Base-by-base conservation (phyloP, 2,797 vertebrate species). In the Molossus molossus region DNA sequence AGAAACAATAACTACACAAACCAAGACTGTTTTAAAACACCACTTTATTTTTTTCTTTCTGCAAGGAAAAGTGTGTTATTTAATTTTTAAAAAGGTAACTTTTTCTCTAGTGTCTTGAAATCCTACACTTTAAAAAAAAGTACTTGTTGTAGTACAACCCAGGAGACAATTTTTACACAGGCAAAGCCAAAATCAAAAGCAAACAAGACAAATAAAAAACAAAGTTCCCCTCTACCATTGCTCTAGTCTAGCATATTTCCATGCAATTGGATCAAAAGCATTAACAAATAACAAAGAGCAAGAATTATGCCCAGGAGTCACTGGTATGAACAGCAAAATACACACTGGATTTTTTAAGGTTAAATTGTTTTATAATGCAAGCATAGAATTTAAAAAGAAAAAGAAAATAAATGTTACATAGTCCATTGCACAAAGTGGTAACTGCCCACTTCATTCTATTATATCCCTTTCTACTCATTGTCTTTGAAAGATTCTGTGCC, bases 11-110 rank as follows among this genome's bases (percentile, higher is more conserved):
- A 82, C 50, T 18, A 8, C n/a, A 20, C 10, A 37, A 75, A 93
- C 11, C 9, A 93, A 86, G 92, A 6, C 4, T 69, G 0, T 23
- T 90, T 84, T 50, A 87, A 48, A 58, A 92, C 40, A 13, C 29
- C 2, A 1, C 75, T 53, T 64, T 7, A 86, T 90, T 58, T 89
- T 87, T 87, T 64, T 67, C 23, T 87, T 89, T 80, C 83, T 80
- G 0, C 3, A 64, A 53, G 9, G 0, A 9, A 29, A 89, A 58
- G 10, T 57, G 14, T 29, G 57, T 37, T 70, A 21, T 18, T 81
- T 83, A 89, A 77, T 91, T 33, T 33, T 33, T 25, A 65, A 94
- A 92, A 86, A 57, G 69, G n/a, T 75, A 79, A 85, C 27, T 65
- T 96, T 77, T 84, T 23, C 75, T n/a, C 0, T 0, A 40, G 8